Evolutionary conservation across 2,113 vertebrate species (phyloP).

Genomic region (Pelecanoides urinatrix): DNA sequence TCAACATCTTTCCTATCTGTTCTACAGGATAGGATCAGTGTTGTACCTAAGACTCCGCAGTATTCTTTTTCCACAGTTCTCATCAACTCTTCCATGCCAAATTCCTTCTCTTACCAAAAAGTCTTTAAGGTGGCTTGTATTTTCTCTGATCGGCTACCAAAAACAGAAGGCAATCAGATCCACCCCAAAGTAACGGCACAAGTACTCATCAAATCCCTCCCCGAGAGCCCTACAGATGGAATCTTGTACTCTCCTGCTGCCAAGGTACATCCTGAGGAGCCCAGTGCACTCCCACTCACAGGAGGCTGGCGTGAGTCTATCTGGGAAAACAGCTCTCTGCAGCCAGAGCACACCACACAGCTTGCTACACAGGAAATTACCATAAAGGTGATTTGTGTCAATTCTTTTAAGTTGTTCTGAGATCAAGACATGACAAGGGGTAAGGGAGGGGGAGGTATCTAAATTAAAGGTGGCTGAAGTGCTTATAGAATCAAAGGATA

Average conservation of each 20-base stretch:
- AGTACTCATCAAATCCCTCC: not conserved
- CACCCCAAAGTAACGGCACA: not conserved
- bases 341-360: not conserved
- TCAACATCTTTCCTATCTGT: not conserved
- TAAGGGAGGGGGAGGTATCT: not conserved
- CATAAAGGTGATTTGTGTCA: not conserved
- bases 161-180: not conserved
- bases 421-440: not conserved
- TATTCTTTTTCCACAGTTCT: not conserved
- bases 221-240: not conserved
- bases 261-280: not conserved
- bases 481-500: not conserved
- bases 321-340: not conserved
- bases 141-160: not conserved
- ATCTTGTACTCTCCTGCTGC: not conserved
- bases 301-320: not conserved
- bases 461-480: not conserved
- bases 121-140: not conserved
- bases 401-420: not conserved
- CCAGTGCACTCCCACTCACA: not conserved
- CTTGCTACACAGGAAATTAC: not conserved
- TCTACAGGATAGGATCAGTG: accelerated
- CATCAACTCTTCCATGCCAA: not conserved
- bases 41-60: not conserved
- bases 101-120: not conserved